A percentile compares a stretch with the other conserved stretches of the same genome.
These are phyloP conservation scores for Nothura maculosa DNA, from an alignment of 2,797 vertebrate genomes.

Conservation along the genomic window DNA sequence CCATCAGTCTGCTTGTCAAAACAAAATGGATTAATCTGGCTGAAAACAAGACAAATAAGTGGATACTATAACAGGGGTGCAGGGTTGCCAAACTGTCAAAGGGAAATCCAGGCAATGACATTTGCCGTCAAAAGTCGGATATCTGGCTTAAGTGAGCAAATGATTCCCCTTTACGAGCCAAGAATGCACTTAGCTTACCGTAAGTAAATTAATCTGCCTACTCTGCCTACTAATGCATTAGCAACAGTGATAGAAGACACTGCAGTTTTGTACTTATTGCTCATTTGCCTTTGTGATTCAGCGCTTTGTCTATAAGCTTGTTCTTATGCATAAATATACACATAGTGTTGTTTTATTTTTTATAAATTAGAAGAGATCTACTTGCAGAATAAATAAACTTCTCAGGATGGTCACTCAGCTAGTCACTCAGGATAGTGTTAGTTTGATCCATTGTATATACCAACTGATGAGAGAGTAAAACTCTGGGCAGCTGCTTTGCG, in stretches of 20 bases:
- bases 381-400: not conserved
- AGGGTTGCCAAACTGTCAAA: slow-evolving; percentile 88
- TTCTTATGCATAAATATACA: not conserved
- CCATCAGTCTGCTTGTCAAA: slow-evolving; percentile 89
- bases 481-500: slow-evolving; percentile 37
- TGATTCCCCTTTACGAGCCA: slow-evolving; percentile 91
- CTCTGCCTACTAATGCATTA: slow-evolving; percentile 90
- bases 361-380: not conserved
- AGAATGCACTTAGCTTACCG: slow-evolving; percentile 96
- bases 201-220: slow-evolving; percentile 93
- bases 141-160: slow-evolving; percentile 92
- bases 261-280: slow-evolving; percentile 81
- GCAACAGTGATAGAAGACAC: slow-evolving; percentile 83
- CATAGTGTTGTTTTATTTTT: not conserved
- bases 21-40: slow-evolving; percentile 89
- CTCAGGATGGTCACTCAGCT: not conserved
- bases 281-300: slow-evolving; percentile 79
- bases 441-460: not conserved
- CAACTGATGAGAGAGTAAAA: slow-evolving; percentile 15
- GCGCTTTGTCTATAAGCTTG: slow-evolving; percentile 43
- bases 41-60: slow-evolving; percentile 91
- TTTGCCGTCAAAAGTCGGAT: slow-evolving; percentile 93
- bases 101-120: slow-evolving; percentile 93
- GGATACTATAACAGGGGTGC: slow-evolving; percentile 86
- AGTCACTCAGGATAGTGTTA: too few species aligned